Base-by-base conservation (phyloP, 2,113 vertebrate genomes). In the Crotalus horridus region DNA sequence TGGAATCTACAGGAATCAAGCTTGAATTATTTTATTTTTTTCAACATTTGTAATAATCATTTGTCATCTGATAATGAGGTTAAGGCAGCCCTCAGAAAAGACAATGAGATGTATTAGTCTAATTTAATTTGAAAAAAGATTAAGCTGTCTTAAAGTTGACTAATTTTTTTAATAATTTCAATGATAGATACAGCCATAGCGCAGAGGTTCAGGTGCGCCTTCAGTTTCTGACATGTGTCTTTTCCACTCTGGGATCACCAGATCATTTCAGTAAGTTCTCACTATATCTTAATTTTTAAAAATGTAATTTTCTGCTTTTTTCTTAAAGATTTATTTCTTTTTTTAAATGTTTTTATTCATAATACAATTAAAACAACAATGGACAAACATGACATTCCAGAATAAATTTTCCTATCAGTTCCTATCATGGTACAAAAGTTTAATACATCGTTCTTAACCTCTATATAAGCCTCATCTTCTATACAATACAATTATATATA, bases 191-290 rank as follows among this genome's bases (percentile, higher is more conserved):
- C 96, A 99, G 99, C 95, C 99, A 99, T 97, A 99, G 99, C 91
- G 99, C 99, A 0, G 99, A 99, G 97, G 99, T 99, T 96, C 99
- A 99, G 97, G 99, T 99, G 94, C 99, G 99, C 54, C 98, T 99
- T 91, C 99, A 99, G 56, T 99, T 99, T 96, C 98, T 99, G 97
- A 99, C 99, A 0, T 99, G 99, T 87, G 99, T 99, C 69, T 99
- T 99, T 98, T 99, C 99, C 93, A 99, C 99, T 9, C 97, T 99
- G 93, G 99, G 99, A 94, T 99, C 99, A 74, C 99, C 99, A 20
- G 99, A 99, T 97, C 99, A 99, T 97, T 99, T 99, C 98, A 98
- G 99, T 99, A 98, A 99, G 99, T 97, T 90, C 92, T 91, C 17
- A 89, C 48, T 81, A 33, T 74, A 20, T 23, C 17, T 91, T 29